phyloP scores from a whole-genome alignment of 2,888 invertebrate genomes.

The Linnaemya tessellans region DNA sequence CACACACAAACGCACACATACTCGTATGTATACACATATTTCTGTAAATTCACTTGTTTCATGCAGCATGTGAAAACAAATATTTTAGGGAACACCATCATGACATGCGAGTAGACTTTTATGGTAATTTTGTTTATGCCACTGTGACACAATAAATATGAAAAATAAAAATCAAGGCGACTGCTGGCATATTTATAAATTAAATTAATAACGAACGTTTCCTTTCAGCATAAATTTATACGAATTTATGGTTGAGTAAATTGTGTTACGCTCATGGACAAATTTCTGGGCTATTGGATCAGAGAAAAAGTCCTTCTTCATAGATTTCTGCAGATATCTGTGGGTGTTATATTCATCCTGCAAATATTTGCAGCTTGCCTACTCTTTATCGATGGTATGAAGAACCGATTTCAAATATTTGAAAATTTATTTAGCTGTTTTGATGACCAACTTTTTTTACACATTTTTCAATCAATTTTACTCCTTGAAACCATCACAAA shows the following conservation, averaged over 20 bases:
- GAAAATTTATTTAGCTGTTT: too few species aligned
- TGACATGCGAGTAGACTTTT: conserved; percentile 65
- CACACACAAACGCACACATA: not conserved
- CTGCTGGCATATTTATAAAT: conserved; percentile 43
- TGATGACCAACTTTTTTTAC: too few species aligned
- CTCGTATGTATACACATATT: not conserved
- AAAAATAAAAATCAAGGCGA: not conserved
- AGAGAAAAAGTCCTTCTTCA: too few species aligned
- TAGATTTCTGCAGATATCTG: too few species aligned
- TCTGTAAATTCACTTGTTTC: not conserved
- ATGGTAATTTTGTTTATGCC: conserved; percentile 33
- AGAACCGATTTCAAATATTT: too few species aligned
- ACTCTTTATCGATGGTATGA: too few species aligned
- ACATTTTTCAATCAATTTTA: too few species aligned
- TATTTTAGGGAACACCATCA: conserved; percentile 53
- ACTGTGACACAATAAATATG: not conserved
- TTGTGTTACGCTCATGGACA: not conserved
- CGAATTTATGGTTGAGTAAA: not conserved
- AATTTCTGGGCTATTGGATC: not conserved
- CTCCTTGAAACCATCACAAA: too few species aligned
- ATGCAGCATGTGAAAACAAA: not conserved
- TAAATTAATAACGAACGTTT: conserved; percentile 55
- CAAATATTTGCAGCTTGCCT: too few species aligned
- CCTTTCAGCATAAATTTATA: conserved; percentile 24
- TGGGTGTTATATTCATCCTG: too few species aligned